Evolutionary conservation across 2,888 invertebrate species (phyloP).

Genomic region (Thalpophila matura): DNA sequence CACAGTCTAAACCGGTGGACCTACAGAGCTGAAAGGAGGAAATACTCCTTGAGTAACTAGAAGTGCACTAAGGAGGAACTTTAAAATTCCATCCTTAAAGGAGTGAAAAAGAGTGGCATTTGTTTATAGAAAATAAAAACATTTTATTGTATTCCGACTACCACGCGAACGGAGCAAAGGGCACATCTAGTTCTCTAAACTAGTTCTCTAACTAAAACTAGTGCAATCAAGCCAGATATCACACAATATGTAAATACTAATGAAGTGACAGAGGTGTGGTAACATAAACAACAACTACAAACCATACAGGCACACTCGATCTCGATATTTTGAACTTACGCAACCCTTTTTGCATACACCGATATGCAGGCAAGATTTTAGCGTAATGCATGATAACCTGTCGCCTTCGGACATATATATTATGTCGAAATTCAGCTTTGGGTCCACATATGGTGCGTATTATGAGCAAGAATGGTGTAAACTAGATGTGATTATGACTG

Average conservation of each 20-base stretch:
- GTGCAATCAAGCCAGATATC: slow-evolving; percentile 36
- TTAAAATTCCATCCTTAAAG: too few species aligned
- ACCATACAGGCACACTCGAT: slow-evolving; percentile 13
- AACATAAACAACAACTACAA: slow-evolving; percentile 36
- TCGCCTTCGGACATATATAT: slow-evolving; percentile 43
- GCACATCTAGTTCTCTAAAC: too few species aligned
- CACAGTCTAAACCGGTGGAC: too few species aligned
- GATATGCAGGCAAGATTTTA: slow-evolving; percentile 52
- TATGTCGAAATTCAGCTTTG: slow-evolving; percentile 50
- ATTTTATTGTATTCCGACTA: too few species aligned
- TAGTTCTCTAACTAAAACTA: slow-evolving; percentile 29
- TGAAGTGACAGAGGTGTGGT: slow-evolving; percentile 36
- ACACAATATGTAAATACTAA: slow-evolving; percentile 36
- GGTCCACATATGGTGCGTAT: slow-evolving; percentile 18
- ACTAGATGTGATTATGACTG: slow-evolving; percentile 19
- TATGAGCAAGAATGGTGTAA: slow-evolving; percentile 15
- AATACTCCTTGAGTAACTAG: too few species aligned
- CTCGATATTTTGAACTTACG: slow-evolving; percentile 47
- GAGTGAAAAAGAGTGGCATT: too few species aligned
- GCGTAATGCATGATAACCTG: slow-evolving; percentile 50
- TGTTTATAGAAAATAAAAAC: too few species aligned
- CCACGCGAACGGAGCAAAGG: too few species aligned
- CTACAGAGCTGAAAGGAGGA: too few species aligned
- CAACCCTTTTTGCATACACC: slow-evolving; percentile 51
- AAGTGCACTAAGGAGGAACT: too few species aligned